Percentiles rank a stretch among this genome's conserved stretches.
phyloP scores from a whole-genome alignment of 2,113 vertebrate genomes.

The Todiramphus chloris region DNA sequence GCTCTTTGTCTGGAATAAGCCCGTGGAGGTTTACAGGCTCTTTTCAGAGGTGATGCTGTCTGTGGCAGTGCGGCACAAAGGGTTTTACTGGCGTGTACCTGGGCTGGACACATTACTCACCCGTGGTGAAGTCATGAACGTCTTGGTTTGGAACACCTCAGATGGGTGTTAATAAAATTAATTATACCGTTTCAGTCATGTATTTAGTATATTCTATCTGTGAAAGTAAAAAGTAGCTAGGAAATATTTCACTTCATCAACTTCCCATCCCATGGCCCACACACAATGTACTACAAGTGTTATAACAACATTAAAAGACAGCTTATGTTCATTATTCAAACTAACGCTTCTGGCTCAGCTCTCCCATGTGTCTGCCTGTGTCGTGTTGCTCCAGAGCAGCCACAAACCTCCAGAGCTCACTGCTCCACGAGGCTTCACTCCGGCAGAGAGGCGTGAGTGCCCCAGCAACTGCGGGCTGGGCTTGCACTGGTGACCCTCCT shows the following conservation, averaged over 20 bases:
- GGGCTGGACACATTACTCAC: not conserved
- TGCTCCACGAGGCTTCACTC: not conserved
- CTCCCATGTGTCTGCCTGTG: not conserved
- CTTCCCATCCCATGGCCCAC: not conserved
- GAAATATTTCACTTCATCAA: not conserved
- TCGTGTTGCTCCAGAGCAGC: not conserved
- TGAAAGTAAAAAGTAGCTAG: not conserved
- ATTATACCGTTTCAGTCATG: not conserved
- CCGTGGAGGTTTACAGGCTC: not conserved
- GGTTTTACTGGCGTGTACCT: not conserved
- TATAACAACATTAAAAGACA: not conserved
- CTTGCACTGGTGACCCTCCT: not conserved
- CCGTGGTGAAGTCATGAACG: accelerated
- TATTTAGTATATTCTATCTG: not conserved
- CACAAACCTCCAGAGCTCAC: not conserved
- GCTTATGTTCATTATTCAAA: not conserved
- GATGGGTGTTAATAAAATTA: not conserved
- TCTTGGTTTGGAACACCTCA: not conserved
- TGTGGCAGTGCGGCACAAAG: accelerated
- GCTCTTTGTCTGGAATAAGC: not conserved
- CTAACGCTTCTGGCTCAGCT: not conserved
- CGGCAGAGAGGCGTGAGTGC: accelerated
- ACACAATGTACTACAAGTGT: not conserved
- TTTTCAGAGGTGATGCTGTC: not conserved
- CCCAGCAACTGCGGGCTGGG: accelerated